Conservation (phyloP, 2,113 vertebrate species). For the Plotosus lineatus region DNA sequence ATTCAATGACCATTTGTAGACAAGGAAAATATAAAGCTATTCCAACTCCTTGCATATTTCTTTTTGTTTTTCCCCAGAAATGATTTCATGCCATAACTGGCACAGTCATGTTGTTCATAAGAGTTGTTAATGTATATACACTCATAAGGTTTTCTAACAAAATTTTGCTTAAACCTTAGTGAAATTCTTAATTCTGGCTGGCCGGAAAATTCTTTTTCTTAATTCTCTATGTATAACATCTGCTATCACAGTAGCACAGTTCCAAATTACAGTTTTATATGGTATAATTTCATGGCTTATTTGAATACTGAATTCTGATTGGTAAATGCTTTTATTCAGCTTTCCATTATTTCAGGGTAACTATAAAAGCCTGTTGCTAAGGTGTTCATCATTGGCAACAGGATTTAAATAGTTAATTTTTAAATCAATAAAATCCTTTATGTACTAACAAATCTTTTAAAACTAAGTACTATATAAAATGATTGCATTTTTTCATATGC, state of each 20-base stretch:
- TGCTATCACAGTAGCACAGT: background rate
- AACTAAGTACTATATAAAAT: too few relatives aligned
- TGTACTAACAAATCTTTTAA: too few relatives aligned
- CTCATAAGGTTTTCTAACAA: background rate
- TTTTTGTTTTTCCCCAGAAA: background rate
- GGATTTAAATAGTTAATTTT: too few relatives aligned
- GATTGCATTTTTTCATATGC: too few relatives aligned
- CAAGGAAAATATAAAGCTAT: background rate
- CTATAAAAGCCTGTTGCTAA: too few relatives aligned
- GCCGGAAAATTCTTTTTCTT: background rate
- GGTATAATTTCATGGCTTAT: too few relatives aligned
- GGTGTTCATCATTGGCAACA: too few relatives aligned
- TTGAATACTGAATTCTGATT: too few relatives aligned
- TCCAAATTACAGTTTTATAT: background rate
- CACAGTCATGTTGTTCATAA: background rate
- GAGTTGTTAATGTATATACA: background rate
- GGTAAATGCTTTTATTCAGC: too few relatives aligned
- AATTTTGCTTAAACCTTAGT: background rate
- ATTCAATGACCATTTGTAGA: background rate
- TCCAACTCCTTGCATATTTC: constrained; percentile 4
- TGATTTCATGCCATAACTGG: background rate
- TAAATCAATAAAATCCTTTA: too few relatives aligned
- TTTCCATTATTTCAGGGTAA: too few relatives aligned
- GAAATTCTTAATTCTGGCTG: background rate
- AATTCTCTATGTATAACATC: background rate